These are phyloP conservation scores for Cirrhinus molitorella DNA, from an alignment of 2,797 vertebrate genomes.

Conservation along the genomic window DNA sequence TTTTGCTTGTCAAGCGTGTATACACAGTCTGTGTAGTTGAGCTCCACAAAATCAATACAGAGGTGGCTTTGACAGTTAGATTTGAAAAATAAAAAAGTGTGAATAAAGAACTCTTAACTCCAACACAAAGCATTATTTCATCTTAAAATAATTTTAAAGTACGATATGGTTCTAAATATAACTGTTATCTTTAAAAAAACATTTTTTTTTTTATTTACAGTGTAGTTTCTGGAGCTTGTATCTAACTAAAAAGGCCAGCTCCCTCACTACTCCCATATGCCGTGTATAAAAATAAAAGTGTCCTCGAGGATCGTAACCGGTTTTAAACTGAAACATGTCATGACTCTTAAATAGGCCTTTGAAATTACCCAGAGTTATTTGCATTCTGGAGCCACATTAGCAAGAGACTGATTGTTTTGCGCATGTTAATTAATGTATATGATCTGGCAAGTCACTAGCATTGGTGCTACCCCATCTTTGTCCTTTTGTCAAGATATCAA, in stretches of 20 bases:
- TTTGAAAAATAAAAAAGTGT: too few species aligned
- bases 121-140: neutral
- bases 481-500: neutral
- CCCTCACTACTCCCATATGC: too few species aligned
- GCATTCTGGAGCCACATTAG: neutral
- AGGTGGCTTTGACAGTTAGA: too few species aligned
- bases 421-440: neutral
- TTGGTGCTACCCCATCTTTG: neutral
- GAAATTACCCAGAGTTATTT: conserved; percentile 14
- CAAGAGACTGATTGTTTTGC: neutral
- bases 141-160: neutral
- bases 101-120: neutral
- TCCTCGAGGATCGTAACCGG: neutral
- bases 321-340: conserved; percentile 22
- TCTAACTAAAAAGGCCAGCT: neutral
- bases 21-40: too few species aligned
- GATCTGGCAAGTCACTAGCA: neutral
- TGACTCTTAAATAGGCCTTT: conserved; percentile 14
- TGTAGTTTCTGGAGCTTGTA: neutral
- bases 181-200: neutral
- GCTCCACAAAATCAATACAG: too few species aligned
- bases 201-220: too few species aligned
- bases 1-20: too few species aligned
- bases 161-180: neutral
- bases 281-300: neutral